Evolutionary conservation across 2,888 invertebrate species (phyloP), one percentile per base, ranked within the genome.

Genomic region (Lasioglossum pauxillum): DNA sequence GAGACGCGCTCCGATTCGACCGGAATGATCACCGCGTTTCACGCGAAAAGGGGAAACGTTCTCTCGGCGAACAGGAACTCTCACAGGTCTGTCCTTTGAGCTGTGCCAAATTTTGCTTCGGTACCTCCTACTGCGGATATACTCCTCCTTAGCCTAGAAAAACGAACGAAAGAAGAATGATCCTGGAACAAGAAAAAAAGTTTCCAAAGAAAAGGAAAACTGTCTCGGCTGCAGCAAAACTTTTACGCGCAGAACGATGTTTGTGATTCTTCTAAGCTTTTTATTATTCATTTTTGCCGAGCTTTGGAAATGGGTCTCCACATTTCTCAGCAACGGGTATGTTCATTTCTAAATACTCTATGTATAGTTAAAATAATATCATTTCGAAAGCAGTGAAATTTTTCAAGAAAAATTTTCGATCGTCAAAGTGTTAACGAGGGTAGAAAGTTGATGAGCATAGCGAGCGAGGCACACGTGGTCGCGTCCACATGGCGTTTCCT

Each of bases 401-500:
- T 44, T 44, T 44, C 12, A 44, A 44, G 14, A 14, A 12, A 4
- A 44, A 44, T 4, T 14, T n/a, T 0, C 1, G n/a, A 23, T 60
- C 27, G 60, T 27, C 14, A 60, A 27, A 5, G 27, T 27, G 64
- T 64, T 16, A 31, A 7, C 1, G 16, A 16, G 31, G 31, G 7
- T 69, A 38, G 77, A 38, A 78, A 49, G 44, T 74, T 67, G 67
- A 67, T 31, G 57, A 16, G 16, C 38, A 23, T 5, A 35, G 14
- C 64, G 27, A 19, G 31, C 14, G 46, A 60, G 31, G 35, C 72
- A 57, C 41, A 41, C 41, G 19, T 14, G 12, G 35, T 38, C 64
- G 46, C 38, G 35, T 2, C 35, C 71, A 27, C 38, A 46, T 16
- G 75, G 41, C 49, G 69, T 69, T 69, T 69, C 38, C 69, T 78